Percentiles rank a stretch among this genome's conserved stretches.
These are phyloP conservation scores for Labeo catla DNA, from an alignment of 2,113 vertebrate species.

Conservation along the genomic window DNA sequence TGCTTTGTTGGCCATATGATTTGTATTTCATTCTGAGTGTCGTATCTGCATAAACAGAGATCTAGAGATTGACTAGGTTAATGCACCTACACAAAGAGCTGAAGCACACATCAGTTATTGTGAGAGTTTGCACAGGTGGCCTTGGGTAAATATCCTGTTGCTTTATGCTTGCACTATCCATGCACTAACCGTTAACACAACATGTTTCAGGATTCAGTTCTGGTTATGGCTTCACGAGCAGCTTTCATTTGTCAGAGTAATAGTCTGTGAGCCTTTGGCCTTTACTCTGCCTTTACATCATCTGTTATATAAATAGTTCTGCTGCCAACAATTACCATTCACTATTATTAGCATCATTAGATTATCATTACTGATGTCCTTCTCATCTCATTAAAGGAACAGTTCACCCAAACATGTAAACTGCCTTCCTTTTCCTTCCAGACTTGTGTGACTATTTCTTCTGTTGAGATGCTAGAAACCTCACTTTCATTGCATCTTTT, in stretches of 20 bases:
- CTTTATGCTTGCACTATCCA: background rate
- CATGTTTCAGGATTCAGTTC: background rate
- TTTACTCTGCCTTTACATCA: background rate
- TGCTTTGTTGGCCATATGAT: background rate
- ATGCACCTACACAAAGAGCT: constrained; percentile 39
- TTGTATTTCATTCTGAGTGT: background rate
- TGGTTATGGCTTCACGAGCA: background rate
- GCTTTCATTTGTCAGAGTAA: constrained; percentile 21
- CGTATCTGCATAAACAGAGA: background rate
- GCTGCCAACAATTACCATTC: constrained; percentile 18
- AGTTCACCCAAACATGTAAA: background rate
- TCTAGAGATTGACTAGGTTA: background rate
- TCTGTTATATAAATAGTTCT: constrained; percentile 45
- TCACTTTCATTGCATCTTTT: background rate
- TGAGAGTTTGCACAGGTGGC: constrained; percentile 57
- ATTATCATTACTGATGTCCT: background rate
- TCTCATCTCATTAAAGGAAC: background rate
- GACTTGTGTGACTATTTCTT: background rate
- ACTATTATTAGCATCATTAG: constrained; percentile 28
- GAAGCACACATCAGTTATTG: constrained; percentile 31
- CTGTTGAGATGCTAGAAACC: background rate
- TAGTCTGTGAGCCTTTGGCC: constrained; percentile 9
- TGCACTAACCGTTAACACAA: background rate
- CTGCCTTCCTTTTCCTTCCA: background rate
- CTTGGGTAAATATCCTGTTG: constrained; percentile 47